Evolutionary conservation across 2,113 vertebrate species (phyloP).

Genomic region (Brachyistius frenatus): DNA sequence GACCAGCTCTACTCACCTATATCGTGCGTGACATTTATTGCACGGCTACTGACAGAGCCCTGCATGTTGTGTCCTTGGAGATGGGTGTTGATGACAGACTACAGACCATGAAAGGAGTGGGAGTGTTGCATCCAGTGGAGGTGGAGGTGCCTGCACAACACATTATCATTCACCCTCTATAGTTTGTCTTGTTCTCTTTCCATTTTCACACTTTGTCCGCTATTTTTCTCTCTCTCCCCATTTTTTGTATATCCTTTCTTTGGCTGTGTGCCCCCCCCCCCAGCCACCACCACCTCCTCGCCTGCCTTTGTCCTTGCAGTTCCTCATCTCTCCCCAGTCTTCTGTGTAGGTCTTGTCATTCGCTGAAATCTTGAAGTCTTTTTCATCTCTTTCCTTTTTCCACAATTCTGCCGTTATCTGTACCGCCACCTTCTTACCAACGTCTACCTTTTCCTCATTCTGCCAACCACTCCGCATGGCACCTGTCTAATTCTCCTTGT

Average conservation of each 20-base stretch:
- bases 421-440: constrained; percentile 69
- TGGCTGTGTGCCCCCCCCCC: constrained; percentile 27
- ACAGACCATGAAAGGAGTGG: constrained; percentile 70
- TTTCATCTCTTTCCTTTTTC: constrained; percentile 58
- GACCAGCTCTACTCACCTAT: constrained; percentile 88
- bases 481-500: constrained; percentile 81
- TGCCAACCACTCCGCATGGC: constrained; percentile 73
- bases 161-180: constrained; percentile 71
- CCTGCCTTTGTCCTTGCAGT: constrained; percentile 59
- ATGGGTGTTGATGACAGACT: constrained; percentile 74
- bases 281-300: neutral
- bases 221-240: constrained; percentile 44
- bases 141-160: constrained; percentile 73
- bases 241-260: constrained; percentile 48
- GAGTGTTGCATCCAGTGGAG: constrained; percentile 73
- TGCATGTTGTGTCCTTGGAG: constrained; percentile 63
- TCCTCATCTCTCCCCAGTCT: constrained; percentile 30
- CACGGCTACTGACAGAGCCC: constrained; percentile 77
- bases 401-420: constrained; percentile 68
- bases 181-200: constrained; percentile 71
- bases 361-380: constrained; percentile 67
- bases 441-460: constrained; percentile 66
- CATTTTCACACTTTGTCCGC: constrained; percentile 69
- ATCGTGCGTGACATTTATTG: constrained; percentile 81
- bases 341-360: constrained; percentile 63